phyloP scores from a whole-genome alignment of 2,113 vertebrate species.

The Desmodus rotundus region DNA sequence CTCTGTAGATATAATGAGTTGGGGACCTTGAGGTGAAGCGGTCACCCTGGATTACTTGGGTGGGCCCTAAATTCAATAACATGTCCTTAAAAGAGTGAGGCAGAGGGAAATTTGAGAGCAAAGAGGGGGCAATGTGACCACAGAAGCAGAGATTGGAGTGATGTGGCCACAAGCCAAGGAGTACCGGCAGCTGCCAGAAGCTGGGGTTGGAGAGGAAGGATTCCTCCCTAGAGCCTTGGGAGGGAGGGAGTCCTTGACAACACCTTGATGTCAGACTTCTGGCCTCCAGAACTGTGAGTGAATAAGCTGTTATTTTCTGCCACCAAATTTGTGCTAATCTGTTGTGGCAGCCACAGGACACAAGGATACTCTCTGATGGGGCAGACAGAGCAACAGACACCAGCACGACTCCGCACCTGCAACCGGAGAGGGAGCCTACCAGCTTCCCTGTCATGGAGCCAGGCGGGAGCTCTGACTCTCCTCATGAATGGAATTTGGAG shows the following conservation, averaged over 20 bases:
- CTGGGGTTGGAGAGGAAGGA: not conserved
- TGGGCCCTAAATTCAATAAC: not conserved
- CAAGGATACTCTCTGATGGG: not conserved
- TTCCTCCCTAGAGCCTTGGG: not conserved
- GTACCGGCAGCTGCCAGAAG: not conserved
- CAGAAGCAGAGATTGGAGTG: not conserved
- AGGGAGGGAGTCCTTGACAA: too few relatives aligned
- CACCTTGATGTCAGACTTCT: not conserved
- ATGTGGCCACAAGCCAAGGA: not conserved
- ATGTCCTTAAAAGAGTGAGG: not conserved
- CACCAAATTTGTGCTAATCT: not conserved
- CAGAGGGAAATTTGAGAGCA: not conserved
- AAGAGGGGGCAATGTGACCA: not conserved
- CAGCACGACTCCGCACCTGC: rapidly evolving
- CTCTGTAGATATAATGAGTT: not conserved
- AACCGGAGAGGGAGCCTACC: not conserved
- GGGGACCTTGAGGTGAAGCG: not conserved
- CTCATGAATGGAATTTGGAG: not conserved
- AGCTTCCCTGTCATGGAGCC: not conserved
- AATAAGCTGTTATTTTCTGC: not conserved
- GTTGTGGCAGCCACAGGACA: not conserved
- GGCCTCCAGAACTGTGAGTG: not conserved
- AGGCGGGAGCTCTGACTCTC: not conserved
- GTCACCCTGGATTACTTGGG: not conserved
- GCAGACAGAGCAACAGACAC: rapidly evolving